Evolutionary conservation across 1,140 invertebrate species (phyloP).

Genomic region (Drosophila repletoides): DNA sequence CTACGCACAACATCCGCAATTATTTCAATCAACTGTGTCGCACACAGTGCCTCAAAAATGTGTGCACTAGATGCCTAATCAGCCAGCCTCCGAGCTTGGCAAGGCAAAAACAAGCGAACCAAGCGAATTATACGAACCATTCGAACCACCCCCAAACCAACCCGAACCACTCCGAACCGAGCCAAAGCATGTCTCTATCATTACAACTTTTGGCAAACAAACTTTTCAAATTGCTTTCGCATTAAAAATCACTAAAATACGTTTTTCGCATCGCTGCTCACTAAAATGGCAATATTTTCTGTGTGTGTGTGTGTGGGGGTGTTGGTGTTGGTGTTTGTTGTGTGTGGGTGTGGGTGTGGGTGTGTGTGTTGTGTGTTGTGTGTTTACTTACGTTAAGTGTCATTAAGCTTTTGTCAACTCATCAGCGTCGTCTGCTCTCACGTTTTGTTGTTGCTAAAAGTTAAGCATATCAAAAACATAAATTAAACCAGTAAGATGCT

Average conservation of each 20-base stretch:
- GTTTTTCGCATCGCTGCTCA: conserved; percentile 48
- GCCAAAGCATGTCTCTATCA: conserved; percentile 30
- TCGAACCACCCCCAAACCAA: neutral
- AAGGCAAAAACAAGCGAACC: too few species aligned
- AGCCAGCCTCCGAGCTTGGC: conserved; percentile 15
- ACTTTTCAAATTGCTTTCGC: conserved; percentile 73
- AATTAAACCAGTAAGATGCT: conserved; percentile 23
- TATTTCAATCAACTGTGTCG: conserved; percentile 53
- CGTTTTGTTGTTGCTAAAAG: conserved; percentile 29
- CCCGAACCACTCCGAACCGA: neutral
- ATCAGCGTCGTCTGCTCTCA: conserved; percentile 32
- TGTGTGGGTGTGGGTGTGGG: conserved; percentile 1
- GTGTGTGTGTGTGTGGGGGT: neutral
- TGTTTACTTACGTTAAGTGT: conserved; percentile 51
- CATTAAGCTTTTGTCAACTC: conserved; percentile 64
- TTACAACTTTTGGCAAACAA: conserved; percentile 54
- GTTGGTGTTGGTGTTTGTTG: neutral
- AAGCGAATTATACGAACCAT: too few species aligned
- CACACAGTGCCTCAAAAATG: conserved; percentile 35
- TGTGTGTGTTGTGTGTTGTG: conserved; percentile 4
- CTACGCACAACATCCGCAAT: conserved; percentile 20
- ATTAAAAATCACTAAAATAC: conserved; percentile 74
- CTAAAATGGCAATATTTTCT: conserved; percentile 19
- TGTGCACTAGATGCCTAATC: conserved; percentile 32
- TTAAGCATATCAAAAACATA: conserved; percentile 49